A percentile compares a stretch with the other conserved stretches of the same genome.
phyloP scores from a whole-genome alignment of 2,113 vertebrate genomes.

The Shinisaurus crocodilurus region DNA sequence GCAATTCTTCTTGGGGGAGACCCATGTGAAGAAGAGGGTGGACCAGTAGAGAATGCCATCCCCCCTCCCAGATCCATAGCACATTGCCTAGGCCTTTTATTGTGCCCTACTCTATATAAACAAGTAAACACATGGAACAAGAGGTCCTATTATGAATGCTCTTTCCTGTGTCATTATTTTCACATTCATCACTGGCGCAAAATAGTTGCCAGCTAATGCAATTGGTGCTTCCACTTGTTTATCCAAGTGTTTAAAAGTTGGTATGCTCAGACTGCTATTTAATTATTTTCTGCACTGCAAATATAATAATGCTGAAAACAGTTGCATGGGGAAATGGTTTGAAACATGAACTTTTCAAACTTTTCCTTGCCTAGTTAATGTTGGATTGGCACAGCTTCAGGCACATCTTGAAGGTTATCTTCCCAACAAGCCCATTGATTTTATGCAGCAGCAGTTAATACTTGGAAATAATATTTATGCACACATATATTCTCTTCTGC shows the following conservation, averaged over 20 bases:
- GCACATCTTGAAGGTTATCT: neutral
- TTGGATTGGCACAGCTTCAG: neutral
- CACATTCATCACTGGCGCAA: slow-evolving; percentile 12
- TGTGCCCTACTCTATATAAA: neutral
- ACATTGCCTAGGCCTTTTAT: neutral
- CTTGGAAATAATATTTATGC: neutral
- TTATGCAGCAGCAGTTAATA: neutral
- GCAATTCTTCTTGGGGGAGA: too few species aligned
- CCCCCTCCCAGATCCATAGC: neutral
- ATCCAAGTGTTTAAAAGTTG: slow-evolving; percentile 43
- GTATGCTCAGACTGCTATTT: slow-evolving; percentile 34
- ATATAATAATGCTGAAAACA: slow-evolving; percentile 39
- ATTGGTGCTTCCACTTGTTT: slow-evolving; percentile 47
- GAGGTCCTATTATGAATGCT: slow-evolving; percentile 10
- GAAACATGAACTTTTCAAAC: slow-evolving; percentile 27
- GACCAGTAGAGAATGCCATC: too few species aligned
- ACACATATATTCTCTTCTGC: too few species aligned
- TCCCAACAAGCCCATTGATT: neutral
- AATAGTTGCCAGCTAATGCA: slow-evolving; percentile 40
- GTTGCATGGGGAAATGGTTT: neutral
- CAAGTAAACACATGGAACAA: slow-evolving; percentile 15
- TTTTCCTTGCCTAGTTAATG: slow-evolving; percentile 45
- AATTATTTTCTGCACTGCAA: slow-evolving; percentile 47
- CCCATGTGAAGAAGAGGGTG: too few species aligned
- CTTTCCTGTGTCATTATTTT: slow-evolving; percentile 47